Conservation (phyloP, 2,113 vertebrate genomes). For the Ceyx cyanopectus region DNA sequence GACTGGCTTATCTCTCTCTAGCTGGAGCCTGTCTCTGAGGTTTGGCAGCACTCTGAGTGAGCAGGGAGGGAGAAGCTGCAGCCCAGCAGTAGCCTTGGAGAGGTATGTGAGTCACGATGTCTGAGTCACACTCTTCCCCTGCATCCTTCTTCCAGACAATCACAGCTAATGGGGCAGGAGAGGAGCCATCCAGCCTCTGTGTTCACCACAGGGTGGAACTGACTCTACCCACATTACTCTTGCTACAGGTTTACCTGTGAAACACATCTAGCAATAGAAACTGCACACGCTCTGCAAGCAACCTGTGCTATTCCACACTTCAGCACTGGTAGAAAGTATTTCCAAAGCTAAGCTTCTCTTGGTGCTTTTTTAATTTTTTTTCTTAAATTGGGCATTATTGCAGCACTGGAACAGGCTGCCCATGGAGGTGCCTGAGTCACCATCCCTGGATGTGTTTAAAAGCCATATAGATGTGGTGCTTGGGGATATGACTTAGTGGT, state of each 20-base stretch:
- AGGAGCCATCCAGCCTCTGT: neutral
- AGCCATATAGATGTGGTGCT: no score
- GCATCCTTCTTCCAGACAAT: neutral
- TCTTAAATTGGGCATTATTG: no score
- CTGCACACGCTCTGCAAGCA: neutral
- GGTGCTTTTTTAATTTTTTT: neutral
- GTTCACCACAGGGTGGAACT: neutral
- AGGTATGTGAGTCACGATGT: slow-evolving; percentile 22
- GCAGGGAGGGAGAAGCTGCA: slow-evolving; percentile 14
- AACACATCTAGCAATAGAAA: neutral
- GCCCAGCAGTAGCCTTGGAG: slow-evolving; percentile 24
- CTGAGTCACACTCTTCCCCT: slow-evolving; percentile 24
- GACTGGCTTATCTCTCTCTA: neutral
- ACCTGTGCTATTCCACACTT: neutral
- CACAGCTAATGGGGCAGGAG: neutral
- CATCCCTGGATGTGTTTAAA: no score
- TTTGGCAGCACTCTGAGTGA: slow-evolving; percentile 21
- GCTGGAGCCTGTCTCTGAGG: neutral
- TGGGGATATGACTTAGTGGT: no score
- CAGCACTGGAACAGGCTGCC: no score
- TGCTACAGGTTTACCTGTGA: neutral
- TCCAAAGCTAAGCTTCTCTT: neutral
- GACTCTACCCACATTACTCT: neutral
- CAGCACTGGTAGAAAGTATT: neutral
- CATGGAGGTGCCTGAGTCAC: no score